Evolutionary conservation across 2,888 invertebrate species (phyloP).

Genomic region (Ormyrus pomaceus): DNA sequence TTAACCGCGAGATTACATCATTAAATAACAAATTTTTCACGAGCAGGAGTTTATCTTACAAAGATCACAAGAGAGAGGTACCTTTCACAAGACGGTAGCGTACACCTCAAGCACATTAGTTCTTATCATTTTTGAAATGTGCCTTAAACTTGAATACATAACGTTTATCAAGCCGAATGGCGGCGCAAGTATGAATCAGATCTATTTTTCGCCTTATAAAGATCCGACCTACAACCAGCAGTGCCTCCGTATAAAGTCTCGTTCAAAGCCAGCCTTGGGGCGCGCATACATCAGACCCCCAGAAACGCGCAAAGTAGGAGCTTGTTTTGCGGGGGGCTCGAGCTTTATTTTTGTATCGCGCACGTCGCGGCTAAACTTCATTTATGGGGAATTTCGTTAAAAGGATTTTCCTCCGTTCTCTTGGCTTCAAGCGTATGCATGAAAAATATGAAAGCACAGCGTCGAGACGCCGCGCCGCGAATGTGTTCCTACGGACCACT

Average conservation of each 20-base stretch:
- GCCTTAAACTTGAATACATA: neutral
- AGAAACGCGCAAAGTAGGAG: too few species aligned
- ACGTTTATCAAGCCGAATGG: neutral
- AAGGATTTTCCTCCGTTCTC: neutral
- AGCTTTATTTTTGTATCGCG: neutral
- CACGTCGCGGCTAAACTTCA: conserved; percentile 5
- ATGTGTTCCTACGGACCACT: neutral
- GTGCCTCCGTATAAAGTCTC: too few species aligned
- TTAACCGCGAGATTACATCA: too few species aligned
- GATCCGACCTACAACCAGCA: too few species aligned
- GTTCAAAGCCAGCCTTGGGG: too few species aligned
- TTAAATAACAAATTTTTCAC: too few species aligned
- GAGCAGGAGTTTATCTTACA: too few species aligned
- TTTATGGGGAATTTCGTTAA: conserved; percentile 30
- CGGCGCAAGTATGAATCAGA: neutral
- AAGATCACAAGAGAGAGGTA: too few species aligned
- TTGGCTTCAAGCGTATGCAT: conserved; percentile 1
- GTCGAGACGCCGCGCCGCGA: neutral
- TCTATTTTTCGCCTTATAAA: neutral
- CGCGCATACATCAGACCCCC: too few species aligned
- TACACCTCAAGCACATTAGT: too few species aligned
- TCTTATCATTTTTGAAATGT: neutral
- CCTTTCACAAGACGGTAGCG: too few species aligned
- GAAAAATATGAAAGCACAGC: neutral
- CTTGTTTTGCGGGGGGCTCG: too few species aligned